These are phyloP conservation scores for Hapalemur alaotrensis DNA, from an alignment of 2,797 vertebrate genomes.

Conservation along the genomic window DNA sequence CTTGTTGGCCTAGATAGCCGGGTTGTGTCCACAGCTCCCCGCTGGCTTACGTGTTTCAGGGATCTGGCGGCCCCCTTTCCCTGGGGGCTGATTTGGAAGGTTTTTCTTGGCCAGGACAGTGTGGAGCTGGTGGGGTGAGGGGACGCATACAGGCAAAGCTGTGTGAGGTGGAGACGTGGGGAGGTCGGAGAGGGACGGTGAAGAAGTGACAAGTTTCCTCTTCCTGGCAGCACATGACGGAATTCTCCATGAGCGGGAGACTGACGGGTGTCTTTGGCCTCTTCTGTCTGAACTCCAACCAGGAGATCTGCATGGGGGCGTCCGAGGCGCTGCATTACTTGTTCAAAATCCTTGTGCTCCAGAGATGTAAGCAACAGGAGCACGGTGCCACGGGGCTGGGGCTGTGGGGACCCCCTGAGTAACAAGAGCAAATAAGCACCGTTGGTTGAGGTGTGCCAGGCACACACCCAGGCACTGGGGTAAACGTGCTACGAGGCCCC, in stretches of 20 bases:
- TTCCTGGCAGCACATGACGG: neutral
- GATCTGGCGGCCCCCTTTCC: neutral
- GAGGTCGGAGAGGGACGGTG: neutral
- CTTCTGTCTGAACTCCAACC: neutral
- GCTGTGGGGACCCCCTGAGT: fast-evolving
- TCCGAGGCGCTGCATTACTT: slow-evolving; percentile 47
- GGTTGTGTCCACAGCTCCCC: too few relatives aligned
- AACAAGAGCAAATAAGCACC: neutral
- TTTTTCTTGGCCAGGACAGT: neutral
- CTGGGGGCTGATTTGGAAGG: neutral
- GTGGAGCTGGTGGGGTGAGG: neutral
- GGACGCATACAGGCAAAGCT: too few relatives aligned
- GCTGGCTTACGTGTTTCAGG: fast-evolving
- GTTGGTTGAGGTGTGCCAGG: neutral
- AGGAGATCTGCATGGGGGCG: neutral
- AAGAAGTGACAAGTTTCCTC: neutral
- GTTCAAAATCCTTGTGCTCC: slow-evolving; percentile 58
- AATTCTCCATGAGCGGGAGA: slow-evolving; percentile 33
- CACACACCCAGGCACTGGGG: fast-evolving
- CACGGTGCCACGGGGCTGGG: fast-evolving
- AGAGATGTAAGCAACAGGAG: slow-evolving; percentile 49
- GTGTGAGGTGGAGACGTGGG: neutral
- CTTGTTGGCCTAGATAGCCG: neutral
- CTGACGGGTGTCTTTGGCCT: slow-evolving; percentile 57
- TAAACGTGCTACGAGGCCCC: too few relatives aligned